These are phyloP conservation scores for Ardeotis arabs DNA, from an alignment of 2,113 vertebrate genomes.

Conservation along the genomic window DNA sequence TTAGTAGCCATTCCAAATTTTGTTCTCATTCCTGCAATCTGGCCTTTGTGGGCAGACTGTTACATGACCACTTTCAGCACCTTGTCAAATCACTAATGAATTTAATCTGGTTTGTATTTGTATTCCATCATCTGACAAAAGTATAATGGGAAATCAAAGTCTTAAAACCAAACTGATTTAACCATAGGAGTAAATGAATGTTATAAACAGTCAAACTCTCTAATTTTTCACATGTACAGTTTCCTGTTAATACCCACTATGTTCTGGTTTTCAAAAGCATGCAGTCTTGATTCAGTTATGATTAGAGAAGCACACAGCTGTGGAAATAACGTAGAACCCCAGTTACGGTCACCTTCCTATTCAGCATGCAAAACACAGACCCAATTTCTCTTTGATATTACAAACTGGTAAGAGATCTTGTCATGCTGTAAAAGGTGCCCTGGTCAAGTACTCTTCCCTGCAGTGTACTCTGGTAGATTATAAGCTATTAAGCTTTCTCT, in stretches of 20 bases:
- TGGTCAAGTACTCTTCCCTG: neutral
- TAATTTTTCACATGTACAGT: neutral
- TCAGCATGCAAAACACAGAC: neutral
- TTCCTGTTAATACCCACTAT: neutral
- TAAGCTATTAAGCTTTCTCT: neutral
- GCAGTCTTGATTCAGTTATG: neutral
- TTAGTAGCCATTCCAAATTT: neutral
- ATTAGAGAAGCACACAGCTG: neutral
- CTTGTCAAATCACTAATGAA: no score
- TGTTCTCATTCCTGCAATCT: neutral
- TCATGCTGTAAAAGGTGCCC: neutral
- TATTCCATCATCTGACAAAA: neutral
- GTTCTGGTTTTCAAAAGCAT: neutral
- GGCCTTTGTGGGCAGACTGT: neutral
- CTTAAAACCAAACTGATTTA: neutral
- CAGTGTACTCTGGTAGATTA: neutral
- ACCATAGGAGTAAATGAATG: neutral
- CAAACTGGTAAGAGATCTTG: neutral
- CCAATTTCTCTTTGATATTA: neutral
- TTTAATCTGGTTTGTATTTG: neutral
- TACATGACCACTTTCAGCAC: neutral
- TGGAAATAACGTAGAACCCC: neutral
- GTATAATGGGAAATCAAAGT: neutral
- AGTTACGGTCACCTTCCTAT: neutral
- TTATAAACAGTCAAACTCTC: neutral